Base-by-base conservation (phyloP, 2,797 vertebrate species). In the Sebastes baramenuke region DNA sequence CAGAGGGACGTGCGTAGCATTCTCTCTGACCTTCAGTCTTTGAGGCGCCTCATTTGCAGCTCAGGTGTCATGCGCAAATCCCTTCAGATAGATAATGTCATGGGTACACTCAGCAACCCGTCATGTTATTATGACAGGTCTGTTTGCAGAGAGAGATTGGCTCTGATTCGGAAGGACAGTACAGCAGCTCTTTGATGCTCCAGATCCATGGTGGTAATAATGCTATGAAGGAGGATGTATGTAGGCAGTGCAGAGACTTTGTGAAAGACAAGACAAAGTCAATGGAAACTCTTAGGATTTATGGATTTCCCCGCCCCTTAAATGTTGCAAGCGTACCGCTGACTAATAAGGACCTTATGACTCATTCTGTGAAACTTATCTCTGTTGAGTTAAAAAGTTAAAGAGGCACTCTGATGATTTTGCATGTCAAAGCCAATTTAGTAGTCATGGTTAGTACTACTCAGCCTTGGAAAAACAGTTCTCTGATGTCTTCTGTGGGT, bases 11-110 rank as follows among this genome's bases (percentile, higher is more conserved):
- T 89, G 87, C 38, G 6, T 4, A 30, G 92, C 90, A 90, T 92
- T 72, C 77, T 55, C 32, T 66, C 72, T 71, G 78, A 85, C 79
- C 82, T 64, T 70, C 1, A 72, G 75, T 88, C 81, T 91, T 86
- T 86, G 73, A 92, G 83, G 90, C 42, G 38, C 83, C 87, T 93
- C 71, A 88, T 93, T 92, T 92, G 75, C 80, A 87, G 81, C 72
- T 72, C 81, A 73, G 73, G 84, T 87, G 75, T 91, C 90, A 84
- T 73, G 87, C 84, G 76, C 67, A 91, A 91, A 93, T 92, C 86
- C 78, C 75, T 55, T 76, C 77, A 83, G 85, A 86, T 75, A 89
- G 89, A 91, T 87, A 84, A 84, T 90, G 79, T 79, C 88, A 72
- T 11, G 79, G 36, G 62, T 83, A 86, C 82, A 78, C 85, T 75